These are phyloP conservation scores for Zaprionus ornatus DNA, from an alignment of 1,140 invertebrate species.

Conservation along the genomic window DNA sequence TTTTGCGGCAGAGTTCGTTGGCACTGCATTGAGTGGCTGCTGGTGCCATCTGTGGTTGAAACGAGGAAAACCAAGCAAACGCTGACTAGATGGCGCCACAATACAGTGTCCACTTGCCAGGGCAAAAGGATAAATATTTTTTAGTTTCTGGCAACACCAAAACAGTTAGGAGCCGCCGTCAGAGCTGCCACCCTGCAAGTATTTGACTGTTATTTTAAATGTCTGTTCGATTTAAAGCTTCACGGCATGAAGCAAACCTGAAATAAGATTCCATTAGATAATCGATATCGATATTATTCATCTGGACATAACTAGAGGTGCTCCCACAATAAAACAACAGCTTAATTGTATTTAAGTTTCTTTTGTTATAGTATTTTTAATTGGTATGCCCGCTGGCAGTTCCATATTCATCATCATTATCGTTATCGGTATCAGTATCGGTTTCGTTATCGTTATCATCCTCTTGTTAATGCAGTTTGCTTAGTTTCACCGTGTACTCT, in stretches of 20 bases:
- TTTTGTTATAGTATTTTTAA: conserved; percentile 71
- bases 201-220: neutral
- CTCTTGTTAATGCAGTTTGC: conserved; percentile 12
- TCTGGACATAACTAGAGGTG: neutral
- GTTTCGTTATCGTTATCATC: conserved; percentile 38
- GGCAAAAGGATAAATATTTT: neutral
- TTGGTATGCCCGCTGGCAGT: conserved; percentile 56
- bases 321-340: conserved; percentile 27
- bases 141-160: neutral
- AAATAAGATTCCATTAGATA: neutral
- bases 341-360: conserved; percentile 40
- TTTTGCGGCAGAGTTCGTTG: neutral
- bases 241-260: neutral
- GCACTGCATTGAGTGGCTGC: neutral
- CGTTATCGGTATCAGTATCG: conserved; percentile 22
- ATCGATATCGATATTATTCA: neutral
- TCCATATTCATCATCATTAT: conserved; percentile 36
- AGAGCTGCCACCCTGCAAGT: neutral
- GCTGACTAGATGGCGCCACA: conserved; percentile 1
- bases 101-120: neutral
- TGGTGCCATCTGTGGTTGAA: conserved; percentile 8
- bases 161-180: neutral
- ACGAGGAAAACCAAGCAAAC: neutral
- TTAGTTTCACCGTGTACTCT: conserved; percentile 24
- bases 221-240: neutral